Percentiles rank a stretch among this genome's conserved stretches.
phyloP scores from a whole-genome alignment of 1,140 invertebrate genomes.

The Sesamia nonagrioides region DNA sequence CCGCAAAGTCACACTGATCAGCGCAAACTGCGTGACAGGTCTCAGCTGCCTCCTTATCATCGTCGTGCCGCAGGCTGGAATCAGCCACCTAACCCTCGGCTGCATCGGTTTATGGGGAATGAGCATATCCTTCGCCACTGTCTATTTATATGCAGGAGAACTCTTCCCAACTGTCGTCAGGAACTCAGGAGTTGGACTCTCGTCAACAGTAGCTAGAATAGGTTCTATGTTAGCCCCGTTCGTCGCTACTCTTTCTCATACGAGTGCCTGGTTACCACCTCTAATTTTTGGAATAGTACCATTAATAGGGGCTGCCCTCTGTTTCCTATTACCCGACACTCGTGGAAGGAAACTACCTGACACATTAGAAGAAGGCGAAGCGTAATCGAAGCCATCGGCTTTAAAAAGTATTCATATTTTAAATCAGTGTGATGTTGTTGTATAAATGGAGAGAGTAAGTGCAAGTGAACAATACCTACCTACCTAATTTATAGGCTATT shows the following conservation, averaged over 20 bases:
- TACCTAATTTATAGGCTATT: conserved; percentile 27
- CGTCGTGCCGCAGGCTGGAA: conserved; percentile 80
- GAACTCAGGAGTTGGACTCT: conserved; percentile 88
- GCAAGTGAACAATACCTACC: neutral
- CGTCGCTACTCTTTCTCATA: conserved; percentile 79
- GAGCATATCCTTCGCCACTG: conserved; percentile 88
- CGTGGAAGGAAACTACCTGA: conserved; percentile 82
- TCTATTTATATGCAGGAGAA: conserved; percentile 89
- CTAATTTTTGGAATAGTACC: conserved; percentile 90
- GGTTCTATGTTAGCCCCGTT: conserved; percentile 88
- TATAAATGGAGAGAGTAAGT: neutral
- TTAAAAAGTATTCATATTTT: conserved; percentile 42
- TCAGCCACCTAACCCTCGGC: conserved; percentile 86
- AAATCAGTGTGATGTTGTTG: conserved; percentile 22
- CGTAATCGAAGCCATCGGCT: conserved; percentile 50
- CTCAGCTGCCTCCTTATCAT: conserved; percentile 89
- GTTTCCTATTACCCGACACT: conserved; percentile 90
- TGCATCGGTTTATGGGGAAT: conserved; percentile 89
- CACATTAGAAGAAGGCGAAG: conserved; percentile 83
- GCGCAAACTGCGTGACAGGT: conserved; percentile 89
- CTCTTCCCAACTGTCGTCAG: conserved; percentile 89
- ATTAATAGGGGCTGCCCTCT: conserved; percentile 89
- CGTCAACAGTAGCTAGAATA: conserved; percentile 88
- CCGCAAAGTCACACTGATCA: conserved; percentile 89
- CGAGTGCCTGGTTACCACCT: conserved; percentile 89